Evolutionary conservation across 2,888 invertebrate genomes (phyloP), one percentile per base, ranked within the genome.

Genomic region (Syrphus vitripennis): DNA sequence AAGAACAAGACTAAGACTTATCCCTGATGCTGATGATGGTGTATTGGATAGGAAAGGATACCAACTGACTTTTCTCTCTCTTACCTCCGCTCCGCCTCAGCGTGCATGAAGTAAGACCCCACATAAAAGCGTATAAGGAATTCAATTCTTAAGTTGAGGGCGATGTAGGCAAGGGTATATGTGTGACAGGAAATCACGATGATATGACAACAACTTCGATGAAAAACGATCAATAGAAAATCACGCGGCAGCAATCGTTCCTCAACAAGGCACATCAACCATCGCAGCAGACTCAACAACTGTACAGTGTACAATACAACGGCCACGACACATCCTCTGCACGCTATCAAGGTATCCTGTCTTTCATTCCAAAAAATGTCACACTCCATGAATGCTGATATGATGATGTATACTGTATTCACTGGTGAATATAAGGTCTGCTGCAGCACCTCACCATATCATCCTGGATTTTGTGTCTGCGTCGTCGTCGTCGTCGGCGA

Each of bases 341-440:
- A 50, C 21, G 29, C 19, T 29, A 75, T 65, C 61, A 34, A 50
- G 55, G 75, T 57, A 79, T 79, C 61, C 80, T 81, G 76, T 48
- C 76, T 84, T 77, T 63, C 72, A 78, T 78, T 78, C 71, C 61
- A 74, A 77, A 74, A 77, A 78, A 87, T 87, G 87, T 88, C 88
- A 88, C 81, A 87, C 83, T 87, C 87, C 70, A 87, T 88, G 87
- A 88, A 88, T 88, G 87, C 81, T 88, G 88, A 88, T 88, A 87
- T 87, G 88, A 87, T 81, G 81, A 83, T 72, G 76, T 77, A 77
- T 81, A 67, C 72, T 69, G 71, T 81, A 77, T 72, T 84, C 84
- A 69, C 71, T 76, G 76, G 37, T 26, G 69, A 77, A 59, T 59
- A 59, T 59, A 37, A 72, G 61, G 57, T 75, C 50, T 69, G 67